These are phyloP conservation scores for Himalopsyche japonica DNA, from an alignment of 2,888 invertebrate genomes.

Conservation along the genomic window DNA sequence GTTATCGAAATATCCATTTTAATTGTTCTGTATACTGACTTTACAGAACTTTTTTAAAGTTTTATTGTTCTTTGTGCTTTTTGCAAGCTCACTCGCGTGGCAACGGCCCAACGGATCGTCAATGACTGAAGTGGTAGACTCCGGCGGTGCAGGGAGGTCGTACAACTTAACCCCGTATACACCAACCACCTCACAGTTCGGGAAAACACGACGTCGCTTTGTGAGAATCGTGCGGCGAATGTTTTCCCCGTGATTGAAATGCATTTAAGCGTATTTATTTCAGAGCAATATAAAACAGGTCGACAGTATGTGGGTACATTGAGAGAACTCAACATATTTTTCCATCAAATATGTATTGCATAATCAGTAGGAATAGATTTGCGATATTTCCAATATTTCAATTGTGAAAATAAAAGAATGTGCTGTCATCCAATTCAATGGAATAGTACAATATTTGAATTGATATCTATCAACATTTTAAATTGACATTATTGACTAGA, in stretches of 20 bases:
- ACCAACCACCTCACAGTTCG: not conserved
- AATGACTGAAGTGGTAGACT: not conserved
- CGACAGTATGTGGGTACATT: too few relatives aligned
- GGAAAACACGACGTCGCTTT: not conserved
- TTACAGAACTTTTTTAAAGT: not conserved
- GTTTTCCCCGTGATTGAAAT: not conserved
- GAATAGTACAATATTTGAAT: too few relatives aligned
- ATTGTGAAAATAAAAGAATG: too few relatives aligned
- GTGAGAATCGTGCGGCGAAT: not conserved
- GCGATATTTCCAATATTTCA: too few relatives aligned
- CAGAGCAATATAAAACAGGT: not conserved
- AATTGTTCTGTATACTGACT: not conserved
- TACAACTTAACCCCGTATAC: not conserved
- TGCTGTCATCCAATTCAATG: too few relatives aligned
- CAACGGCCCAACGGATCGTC: not conserved
- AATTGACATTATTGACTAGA: too few relatives aligned
- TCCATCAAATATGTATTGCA: too few relatives aligned
- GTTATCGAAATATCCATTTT: slow-evolving; percentile 56
- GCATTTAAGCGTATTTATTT: not conserved
- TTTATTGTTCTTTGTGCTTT: not conserved
- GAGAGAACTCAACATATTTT: too few relatives aligned
- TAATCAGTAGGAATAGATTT: too few relatives aligned
- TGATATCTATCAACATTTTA: too few relatives aligned
- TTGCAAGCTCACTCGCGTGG: not conserved
- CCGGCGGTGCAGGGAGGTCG: not conserved